Evolutionary conservation across 37 sponge, comb jelly and placozoan species (phyloP), one percentile per base, ranked within the genome.

Genomic region (Beroe ovata): DNA sequence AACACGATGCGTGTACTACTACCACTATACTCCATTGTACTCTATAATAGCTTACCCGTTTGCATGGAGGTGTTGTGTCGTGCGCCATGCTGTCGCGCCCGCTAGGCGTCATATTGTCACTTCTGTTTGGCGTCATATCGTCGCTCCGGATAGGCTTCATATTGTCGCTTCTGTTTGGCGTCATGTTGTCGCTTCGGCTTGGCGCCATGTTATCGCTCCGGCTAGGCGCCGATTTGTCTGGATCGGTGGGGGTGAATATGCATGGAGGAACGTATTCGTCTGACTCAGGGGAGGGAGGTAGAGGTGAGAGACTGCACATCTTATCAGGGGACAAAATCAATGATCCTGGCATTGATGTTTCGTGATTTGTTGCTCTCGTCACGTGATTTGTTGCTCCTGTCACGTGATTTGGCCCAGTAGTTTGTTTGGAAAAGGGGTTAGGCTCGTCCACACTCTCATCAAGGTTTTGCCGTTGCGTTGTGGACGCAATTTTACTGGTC

Each of bases 221-320:
- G 54, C 54, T 11, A 47, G 54, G 54, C 6, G 11, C 63, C 28
- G 23, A 14, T 23, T 6, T 62, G 63, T 62, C 20, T 28, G 23
- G 23, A 62, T 14, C 23, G 4, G 63, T 62, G 23, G 63, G 63
- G 20, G 63, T n/a, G 29, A 62, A 62, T 14, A 25, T 14, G 4
- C 28, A 62, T 21, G 63, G 29, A 6, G 63, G 63, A 3, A 62
- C 23, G 4, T 14, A 23, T 8, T 62, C 29, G 23, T 62, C 28
- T 28, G 63, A 23, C 29, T 62, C 63, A 4, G 63, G 63, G 29
- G 63, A 62, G 63, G 63, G 63, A n/a, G 63, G 63, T 20, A 62
- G 28, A 62, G 63, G 63, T 4, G 63, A 62, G 28, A 62, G 29
- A 25, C 63, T 62, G 63, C 20, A 4, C 21, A 28, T 16, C 11